Conservation (phyloP, 35 echinoderm and acorn worm species). For the Nesometra sesokonis region DNA sequence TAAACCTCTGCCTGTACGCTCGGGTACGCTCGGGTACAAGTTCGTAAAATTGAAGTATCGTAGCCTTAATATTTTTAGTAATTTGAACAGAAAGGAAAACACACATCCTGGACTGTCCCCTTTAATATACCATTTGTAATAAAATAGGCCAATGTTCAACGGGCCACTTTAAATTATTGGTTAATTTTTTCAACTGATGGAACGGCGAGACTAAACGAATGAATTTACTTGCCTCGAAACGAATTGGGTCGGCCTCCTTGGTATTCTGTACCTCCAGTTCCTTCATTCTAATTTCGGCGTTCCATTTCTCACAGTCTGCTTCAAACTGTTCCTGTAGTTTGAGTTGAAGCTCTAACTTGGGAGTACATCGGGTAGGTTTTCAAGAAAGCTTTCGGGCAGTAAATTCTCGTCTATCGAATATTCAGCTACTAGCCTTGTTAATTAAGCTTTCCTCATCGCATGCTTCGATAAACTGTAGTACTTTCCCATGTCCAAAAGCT, state of each 20-base stretch:
- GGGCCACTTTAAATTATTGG: slow-evolving; percentile 1
- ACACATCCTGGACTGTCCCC: background rate
- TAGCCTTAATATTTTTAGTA: background rate
- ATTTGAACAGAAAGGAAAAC: background rate
- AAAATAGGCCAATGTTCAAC: slow-evolving; percentile 3
- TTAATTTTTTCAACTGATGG: background rate
- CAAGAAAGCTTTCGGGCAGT: too few species aligned
- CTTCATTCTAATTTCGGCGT: background rate
- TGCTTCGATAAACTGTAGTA: too few species aligned
- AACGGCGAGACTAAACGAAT: background rate
- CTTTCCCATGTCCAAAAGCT: too few species aligned
- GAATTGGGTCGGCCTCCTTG: background rate
- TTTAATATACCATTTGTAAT: slow-evolving; percentile 6
- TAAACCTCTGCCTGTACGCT: slow-evolving; percentile 10
- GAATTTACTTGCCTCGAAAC: background rate
- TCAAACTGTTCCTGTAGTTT: background rate
- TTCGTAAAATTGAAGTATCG: background rate
- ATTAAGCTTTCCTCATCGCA: too few species aligned
- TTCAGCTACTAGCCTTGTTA: too few species aligned
- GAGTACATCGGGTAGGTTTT: too few species aligned
- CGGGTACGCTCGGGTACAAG: slow-evolving; percentile 7
- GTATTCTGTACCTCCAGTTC: too few species aligned
- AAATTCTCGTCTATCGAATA: too few species aligned
- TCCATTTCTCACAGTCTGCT: background rate
- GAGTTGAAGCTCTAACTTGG: background rate